phyloP scores from a whole-genome alignment of 2,888 invertebrate genomes.

The Cephalotes varians region DNA sequence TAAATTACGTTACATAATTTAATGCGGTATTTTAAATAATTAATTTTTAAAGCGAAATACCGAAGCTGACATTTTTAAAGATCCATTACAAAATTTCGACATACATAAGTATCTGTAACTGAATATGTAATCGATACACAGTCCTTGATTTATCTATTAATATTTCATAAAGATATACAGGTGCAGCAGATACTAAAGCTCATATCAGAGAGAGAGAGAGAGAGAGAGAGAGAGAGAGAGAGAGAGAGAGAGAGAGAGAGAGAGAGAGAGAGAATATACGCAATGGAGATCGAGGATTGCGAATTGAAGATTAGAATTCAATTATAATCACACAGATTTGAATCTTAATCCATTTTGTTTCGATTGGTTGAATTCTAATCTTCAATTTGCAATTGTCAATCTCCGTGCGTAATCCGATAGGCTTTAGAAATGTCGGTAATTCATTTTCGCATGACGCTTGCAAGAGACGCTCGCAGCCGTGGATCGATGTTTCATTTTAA shows the following conservation, averaged over 20 bases:
- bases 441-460: not conserved
- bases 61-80: not conserved
- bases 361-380: too few relatives aligned
- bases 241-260: too few relatives aligned
- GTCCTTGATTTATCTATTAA: not conserved
- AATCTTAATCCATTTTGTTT: too few relatives aligned
- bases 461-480: not conserved
- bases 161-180: not conserved
- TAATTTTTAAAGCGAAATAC: not conserved
- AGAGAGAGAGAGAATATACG: too few relatives aligned
- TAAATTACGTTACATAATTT: not conserved
- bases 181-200: not conserved
- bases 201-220: too few relatives aligned
- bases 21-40: not conserved
- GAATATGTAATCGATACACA: not conserved
- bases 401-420: not conserved
- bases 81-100: not conserved
- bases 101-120: not conserved
- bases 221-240: too few relatives aligned
- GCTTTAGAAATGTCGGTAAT: not conserved
- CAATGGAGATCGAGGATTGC: not conserved
- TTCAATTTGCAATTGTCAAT: not conserved
- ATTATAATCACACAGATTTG: too few relatives aligned
- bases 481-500: conserved; percentile 7
- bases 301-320: too few relatives aligned